Evolutionary conservation across 2,888 invertebrate species (phyloP), one percentile per base, ranked within the genome.

Genomic region (Spodoptera picta): DNA sequence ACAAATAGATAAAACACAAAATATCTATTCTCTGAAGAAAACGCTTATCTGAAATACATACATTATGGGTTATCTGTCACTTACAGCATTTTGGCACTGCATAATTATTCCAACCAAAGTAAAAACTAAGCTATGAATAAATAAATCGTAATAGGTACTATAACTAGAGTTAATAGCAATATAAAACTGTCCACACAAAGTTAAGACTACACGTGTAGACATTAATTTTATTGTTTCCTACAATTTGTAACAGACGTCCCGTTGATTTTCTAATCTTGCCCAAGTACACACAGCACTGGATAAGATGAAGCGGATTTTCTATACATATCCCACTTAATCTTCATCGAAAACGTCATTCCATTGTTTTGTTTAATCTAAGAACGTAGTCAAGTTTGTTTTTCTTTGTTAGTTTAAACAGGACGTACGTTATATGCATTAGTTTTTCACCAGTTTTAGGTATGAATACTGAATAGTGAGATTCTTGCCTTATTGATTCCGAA

Each of bases 141-240:
- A 11, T 54, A 46, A 50, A 55, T 11, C 14, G 12, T 43, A 12
- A 59, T 42, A 43, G n/a, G 36, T 36, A 36, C 7, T 36, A 36
- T 36, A 36, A 36, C 36, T 48, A 23, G 44, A 9, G 45, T 55
- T 19, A 56, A 42, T 9, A n/a, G n/a, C 60, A 11, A 50, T 50
- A 53, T 52, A 27, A 52, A 54, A 51, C 43, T 47, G 14, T 46
- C 46, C 7, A 54, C 62, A 9, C 6, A 4, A 14, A 42, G 51
- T 27, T 19, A 36, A 36, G 36, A 36, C 24, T 56, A 23, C 61
- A 69, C 53, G 70, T 69, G 69, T 46, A 59, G 3, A 4, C 31
- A 63, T 55, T 55, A 69, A 46, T 69, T 58, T 69, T 69, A 64
- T 69, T 69, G 70, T 69, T 56, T 31, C 11, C 54, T 45, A 57